phyloP scores from a whole-genome alignment of 2,113 vertebrate genomes.

The Ctenomys sociabilis region DNA sequence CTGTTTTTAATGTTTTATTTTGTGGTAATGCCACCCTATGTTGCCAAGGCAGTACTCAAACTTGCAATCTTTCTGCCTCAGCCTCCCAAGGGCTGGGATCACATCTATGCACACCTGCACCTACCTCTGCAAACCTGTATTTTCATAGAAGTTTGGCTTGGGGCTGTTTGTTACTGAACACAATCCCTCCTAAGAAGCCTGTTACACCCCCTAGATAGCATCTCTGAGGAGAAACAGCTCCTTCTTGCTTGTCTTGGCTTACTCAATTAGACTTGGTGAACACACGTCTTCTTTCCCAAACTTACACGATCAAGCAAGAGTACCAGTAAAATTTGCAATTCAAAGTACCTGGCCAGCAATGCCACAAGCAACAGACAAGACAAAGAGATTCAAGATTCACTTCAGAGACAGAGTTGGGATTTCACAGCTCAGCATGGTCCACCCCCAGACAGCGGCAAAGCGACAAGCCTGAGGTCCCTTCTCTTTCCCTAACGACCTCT shows the following conservation, averaged over 20 bases:
- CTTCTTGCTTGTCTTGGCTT: background rate
- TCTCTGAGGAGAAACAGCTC: background rate
- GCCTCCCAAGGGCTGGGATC: background rate
- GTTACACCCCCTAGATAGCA: rapidly evolving
- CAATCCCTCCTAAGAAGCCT: rapidly evolving
- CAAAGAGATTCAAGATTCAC: rapidly evolving
- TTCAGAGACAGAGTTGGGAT: rapidly evolving
- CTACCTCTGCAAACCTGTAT: background rate
- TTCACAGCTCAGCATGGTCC: rapidly evolving
- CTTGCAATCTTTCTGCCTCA: background rate
- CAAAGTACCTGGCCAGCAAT: rapidly evolving
- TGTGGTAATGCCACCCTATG: background rate
- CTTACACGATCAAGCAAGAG: background rate
- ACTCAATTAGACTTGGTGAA: rapidly evolving
- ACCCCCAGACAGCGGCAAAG: background rate
- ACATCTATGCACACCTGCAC: background rate
- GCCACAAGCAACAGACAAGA: rapidly evolving
- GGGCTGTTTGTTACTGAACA: background rate
- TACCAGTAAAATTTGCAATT: rapidly evolving
- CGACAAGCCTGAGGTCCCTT: background rate
- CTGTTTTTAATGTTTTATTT: background rate
- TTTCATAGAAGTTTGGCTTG: rapidly evolving
- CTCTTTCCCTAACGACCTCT: background rate
- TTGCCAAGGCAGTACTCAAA: background rate
- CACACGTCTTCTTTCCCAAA: rapidly evolving